These are phyloP conservation scores for Daphoenositta chrysoptera DNA, from an alignment of 2,113 vertebrate genomes.

Conservation along the genomic window DNA sequence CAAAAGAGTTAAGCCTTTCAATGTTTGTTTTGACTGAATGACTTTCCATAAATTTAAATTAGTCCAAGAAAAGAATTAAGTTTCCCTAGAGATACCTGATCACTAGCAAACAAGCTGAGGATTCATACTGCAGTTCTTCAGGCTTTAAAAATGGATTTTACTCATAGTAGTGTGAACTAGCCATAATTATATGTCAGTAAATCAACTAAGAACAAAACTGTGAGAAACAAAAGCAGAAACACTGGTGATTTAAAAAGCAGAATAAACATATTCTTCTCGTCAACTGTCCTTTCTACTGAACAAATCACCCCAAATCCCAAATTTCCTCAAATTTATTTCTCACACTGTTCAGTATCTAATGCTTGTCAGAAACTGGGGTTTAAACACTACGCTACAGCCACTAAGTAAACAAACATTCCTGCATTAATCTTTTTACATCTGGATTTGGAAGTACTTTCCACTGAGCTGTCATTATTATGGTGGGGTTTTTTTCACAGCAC, in stretches of 20 bases:
- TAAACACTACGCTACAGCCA: neutral
- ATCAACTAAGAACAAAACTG: neutral
- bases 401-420: neutral
- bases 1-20: neutral
- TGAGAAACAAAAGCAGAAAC: neutral
- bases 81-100: neutral
- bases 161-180: neutral
- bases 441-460: neutral
- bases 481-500: neutral
- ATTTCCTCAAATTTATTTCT: neutral
- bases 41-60: neutral
- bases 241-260: neutral
- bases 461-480: neutral
- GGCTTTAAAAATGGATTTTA: neutral
- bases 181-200: neutral
- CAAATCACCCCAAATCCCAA: neutral
- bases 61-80: neutral
- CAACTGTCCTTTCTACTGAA: neutral
- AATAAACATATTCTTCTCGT: neutral
- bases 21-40: neutral
- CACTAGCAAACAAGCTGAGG: neutral
- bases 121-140: neutral
- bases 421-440: neutral
- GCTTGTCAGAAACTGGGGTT: neutral
- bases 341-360: neutral